Conservation (phyloP, 2,888 invertebrate genomes). For the Pollenia amentaria region DNA sequence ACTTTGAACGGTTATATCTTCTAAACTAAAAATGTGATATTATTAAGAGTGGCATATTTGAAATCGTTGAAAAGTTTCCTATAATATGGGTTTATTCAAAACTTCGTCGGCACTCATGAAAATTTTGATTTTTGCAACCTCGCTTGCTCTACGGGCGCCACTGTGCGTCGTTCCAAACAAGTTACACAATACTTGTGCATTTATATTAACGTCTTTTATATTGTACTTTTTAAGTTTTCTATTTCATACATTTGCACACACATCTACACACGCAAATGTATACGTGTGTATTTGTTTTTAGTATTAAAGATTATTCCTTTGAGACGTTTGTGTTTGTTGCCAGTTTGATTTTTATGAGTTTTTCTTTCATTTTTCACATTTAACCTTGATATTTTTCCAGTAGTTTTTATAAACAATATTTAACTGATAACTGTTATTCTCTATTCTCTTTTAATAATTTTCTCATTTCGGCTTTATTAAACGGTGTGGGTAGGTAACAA, state of each 20-base stretch:
- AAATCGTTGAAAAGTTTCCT: too few relatives aligned
- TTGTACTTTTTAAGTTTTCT: slow-evolving; percentile 1
- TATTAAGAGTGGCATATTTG: too few relatives aligned
- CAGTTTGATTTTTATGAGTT: slow-evolving; percentile 5
- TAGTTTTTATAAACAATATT: slow-evolving; percentile 11
- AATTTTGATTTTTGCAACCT: too few relatives aligned
- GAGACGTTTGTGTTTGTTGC: slow-evolving; percentile 10
- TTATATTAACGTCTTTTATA: slow-evolving; percentile 1
- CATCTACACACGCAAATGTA: background rate
- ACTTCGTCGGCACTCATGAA: too few relatives aligned
- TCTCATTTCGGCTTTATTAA: background rate
- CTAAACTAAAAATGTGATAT: too few relatives aligned
- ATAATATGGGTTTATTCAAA: too few relatives aligned
- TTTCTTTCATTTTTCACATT: background rate
- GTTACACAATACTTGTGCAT: background rate
- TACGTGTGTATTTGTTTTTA: background rate
- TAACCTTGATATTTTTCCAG: slow-evolving; percentile 34
- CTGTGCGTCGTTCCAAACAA: background rate
- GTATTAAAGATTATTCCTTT: slow-evolving; percentile 9
- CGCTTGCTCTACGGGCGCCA: too few relatives aligned
- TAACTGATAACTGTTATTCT: slow-evolving; percentile 10
- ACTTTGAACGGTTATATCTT: too few relatives aligned
- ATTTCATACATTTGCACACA: background rate
- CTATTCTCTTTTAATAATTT: background rate
- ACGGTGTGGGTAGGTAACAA: background rate